phyloP scores from a whole-genome alignment of 2,113 vertebrate genomes.

The Podarcis cretensis region DNA sequence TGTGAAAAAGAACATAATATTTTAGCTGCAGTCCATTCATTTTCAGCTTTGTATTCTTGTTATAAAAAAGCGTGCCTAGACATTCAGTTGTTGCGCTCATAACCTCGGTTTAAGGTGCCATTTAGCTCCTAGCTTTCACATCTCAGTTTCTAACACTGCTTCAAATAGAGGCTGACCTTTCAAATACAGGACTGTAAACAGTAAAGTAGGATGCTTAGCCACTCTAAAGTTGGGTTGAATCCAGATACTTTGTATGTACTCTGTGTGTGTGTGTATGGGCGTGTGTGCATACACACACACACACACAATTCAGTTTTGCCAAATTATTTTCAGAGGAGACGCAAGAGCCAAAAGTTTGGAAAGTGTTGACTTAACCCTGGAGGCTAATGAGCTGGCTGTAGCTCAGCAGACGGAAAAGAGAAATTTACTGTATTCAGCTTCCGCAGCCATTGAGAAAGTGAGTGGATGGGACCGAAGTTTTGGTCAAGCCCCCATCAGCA shows the following conservation, averaged over 20 bases:
- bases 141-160: too few species aligned
- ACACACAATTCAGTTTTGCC: not conserved
- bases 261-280: too few species aligned
- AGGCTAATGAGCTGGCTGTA: not conserved
- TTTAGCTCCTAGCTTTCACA: too few species aligned
- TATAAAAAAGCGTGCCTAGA: too few species aligned
- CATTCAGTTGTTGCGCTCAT: too few species aligned
- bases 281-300: too few species aligned
- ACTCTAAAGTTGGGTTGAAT: not conserved
- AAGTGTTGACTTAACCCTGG: slow-evolving; percentile 3
- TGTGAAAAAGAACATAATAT: too few species aligned
- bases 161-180: not conserved
- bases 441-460: not conserved
- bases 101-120: too few species aligned
- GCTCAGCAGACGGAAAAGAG: not conserved
- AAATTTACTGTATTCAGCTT: not conserved
- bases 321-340: not conserved
- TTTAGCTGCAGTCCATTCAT: too few species aligned
- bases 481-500: not conserved
- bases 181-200: not conserved
- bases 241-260: not conserved
- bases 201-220: not conserved
- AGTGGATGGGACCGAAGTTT: not conserved
- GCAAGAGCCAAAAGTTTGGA: not conserved
- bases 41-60: too few species aligned